phyloP scores from a whole-genome alignment of 2,888 invertebrate species.

The Eupithecia subfuscata region DNA sequence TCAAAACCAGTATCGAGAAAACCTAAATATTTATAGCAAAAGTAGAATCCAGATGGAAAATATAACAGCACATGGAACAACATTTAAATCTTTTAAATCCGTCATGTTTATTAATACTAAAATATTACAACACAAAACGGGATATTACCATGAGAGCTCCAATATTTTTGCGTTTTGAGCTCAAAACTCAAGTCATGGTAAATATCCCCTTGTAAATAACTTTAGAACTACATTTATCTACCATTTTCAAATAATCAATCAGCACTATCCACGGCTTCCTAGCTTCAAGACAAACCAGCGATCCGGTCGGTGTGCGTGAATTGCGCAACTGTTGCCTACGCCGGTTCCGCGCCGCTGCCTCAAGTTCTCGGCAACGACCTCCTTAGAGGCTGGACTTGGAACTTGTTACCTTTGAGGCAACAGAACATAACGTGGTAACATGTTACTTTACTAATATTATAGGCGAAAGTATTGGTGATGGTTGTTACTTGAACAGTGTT shows the following conservation, averaged over 20 bases:
- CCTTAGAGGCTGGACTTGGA: constrained; percentile 58
- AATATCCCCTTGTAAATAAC: no score
- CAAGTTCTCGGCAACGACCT: constrained; percentile 80
- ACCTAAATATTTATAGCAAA: no score
- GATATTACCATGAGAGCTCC: no score
- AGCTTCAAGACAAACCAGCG: constrained; percentile 18
- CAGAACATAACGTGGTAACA: constrained; percentile 5
- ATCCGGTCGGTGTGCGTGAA: constrained; percentile 51
- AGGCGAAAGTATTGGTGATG: neutral
- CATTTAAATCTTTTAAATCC: no score
- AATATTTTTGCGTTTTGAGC: no score
- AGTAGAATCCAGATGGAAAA: no score
- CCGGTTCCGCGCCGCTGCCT: constrained; percentile 59
- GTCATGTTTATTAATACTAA: no score
- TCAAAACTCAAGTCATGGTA: no score
- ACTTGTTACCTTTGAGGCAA: constrained; percentile 11
- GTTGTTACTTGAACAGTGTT: neutral
- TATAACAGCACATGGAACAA: no score
- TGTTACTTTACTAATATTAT: constrained; percentile 5
- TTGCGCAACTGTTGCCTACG: constrained; percentile 68
- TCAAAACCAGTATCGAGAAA: no score
- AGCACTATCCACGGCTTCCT: constrained; percentile 11
- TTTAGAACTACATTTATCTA: no score
- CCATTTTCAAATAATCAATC: neutral
- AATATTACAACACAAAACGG: no score